phyloP scores from a whole-genome alignment of 1,140 invertebrate species.

The Popillia japonica region DNA sequence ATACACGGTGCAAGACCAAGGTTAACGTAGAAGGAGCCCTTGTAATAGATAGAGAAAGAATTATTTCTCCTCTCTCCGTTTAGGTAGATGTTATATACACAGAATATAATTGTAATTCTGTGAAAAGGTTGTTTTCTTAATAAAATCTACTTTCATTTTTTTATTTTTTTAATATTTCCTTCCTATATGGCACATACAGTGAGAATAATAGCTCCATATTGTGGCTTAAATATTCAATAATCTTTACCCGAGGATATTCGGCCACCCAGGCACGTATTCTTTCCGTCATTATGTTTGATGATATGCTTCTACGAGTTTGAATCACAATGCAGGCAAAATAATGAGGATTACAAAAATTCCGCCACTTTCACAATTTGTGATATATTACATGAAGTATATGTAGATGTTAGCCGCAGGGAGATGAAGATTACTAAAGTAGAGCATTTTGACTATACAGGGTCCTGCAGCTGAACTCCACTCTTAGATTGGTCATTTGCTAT shows the following conservation, averaged over 20 bases:
- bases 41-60: not conserved
- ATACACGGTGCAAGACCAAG: slow-evolving; percentile 7
- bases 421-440: too few species aligned
- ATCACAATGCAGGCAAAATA: not conserved
- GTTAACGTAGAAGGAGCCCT: not conserved
- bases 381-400: too few species aligned
- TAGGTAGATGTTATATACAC: not conserved
- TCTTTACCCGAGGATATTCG: slow-evolving; percentile 15
- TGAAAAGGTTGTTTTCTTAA: not conserved
- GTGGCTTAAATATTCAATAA: slow-evolving; percentile 23
- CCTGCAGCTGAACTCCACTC: too few species aligned
- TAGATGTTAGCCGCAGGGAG: too few species aligned
- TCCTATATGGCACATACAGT: slow-evolving; percentile 9
- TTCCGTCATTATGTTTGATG: not conserved
- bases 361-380: not conserved
- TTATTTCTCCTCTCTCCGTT: not conserved
- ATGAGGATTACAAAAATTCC: not conserved
- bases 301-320: too few species aligned
- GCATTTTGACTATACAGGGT: too few species aligned
- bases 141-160: not conserved
- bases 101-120: not conserved
- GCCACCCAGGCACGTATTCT: slow-evolving; percentile 9
- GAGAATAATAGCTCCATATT: too few species aligned
- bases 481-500: too few species aligned
- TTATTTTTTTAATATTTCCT: not conserved